phyloP scores from a whole-genome alignment of 1,140 invertebrate genomes.

The Cyclina sinensis region DNA sequence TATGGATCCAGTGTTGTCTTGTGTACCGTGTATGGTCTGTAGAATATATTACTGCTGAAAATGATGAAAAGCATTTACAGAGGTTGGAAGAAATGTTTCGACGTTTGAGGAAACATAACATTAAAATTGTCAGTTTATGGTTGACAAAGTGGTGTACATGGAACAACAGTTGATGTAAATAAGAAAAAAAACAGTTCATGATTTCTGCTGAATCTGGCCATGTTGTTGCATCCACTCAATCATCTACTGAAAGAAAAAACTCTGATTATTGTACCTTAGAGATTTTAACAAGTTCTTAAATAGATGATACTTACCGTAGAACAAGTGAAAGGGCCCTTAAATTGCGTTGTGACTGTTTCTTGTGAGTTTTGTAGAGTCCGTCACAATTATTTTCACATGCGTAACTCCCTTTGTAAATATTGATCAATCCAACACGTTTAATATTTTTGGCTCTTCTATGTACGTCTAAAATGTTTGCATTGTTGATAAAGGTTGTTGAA shows the following conservation, averaged over 20 bases:
- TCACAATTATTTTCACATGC: neutral
- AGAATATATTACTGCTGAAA: no score
- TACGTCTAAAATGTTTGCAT: neutral
- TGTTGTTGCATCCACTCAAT: conserved; percentile 59
- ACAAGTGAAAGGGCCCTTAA: neutral
- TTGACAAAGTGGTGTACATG: conserved; percentile 76
- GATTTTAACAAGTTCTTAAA: neutral
- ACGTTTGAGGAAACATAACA: conserved; percentile 23
- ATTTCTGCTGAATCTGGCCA: conserved; percentile 74
- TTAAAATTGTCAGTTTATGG: conserved; percentile 67
- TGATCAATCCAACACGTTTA: neutral
- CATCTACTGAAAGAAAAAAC: conserved; percentile 52
- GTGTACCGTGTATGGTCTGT: conserved; percentile 16
- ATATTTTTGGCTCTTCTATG: neutral
- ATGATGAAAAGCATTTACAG: conserved; percentile 36
- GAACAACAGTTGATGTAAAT: conserved; percentile 80
- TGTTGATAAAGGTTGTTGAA: neutral
- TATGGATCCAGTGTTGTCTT: conserved; percentile 34
- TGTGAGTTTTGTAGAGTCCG: neutral
- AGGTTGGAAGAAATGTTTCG: neutral
- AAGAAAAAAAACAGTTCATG: conserved; percentile 77
- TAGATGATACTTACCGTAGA: neutral
- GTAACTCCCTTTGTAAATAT: neutral
- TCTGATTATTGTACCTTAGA: no score
- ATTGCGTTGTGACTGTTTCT: neutral